These are phyloP conservation scores for rat (Rattus norvegicus) DNA, from an alignment of 2,113 vertebrate species.

Conservation along the genomic window DNA sequence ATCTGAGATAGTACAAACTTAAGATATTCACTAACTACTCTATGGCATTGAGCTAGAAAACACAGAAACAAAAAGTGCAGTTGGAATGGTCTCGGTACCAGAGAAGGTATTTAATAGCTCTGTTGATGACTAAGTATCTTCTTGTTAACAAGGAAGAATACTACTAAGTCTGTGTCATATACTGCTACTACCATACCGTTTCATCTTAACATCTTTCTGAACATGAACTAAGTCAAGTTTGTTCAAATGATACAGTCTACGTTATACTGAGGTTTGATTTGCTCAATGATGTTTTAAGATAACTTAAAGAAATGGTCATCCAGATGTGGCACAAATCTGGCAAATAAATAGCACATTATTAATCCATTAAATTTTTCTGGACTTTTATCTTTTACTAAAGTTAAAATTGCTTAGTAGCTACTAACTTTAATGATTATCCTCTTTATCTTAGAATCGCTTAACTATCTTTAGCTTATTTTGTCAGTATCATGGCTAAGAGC, in stretches of 20 bases:
- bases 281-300: slow-evolving; percentile 51
- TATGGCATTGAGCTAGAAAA: background rate
- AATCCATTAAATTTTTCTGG: slow-evolving; percentile 40
- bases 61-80: slow-evolving; percentile 13
- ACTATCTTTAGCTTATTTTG: slow-evolving; percentile 49
- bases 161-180: background rate
- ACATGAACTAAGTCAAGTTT: slow-evolving; percentile 46
- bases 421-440: slow-evolving; percentile 18
- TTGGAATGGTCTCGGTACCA: background rate
- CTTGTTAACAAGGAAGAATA: background rate
- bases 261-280: slow-evolving; percentile 24
- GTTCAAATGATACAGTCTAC: slow-evolving; percentile 42
- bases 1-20: slow-evolving; percentile 42
- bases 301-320: slow-evolving; percentile 53
- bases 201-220: slow-evolving; percentile 64
- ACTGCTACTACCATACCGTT: slow-evolving; percentile 31
- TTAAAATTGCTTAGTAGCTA: slow-evolving; percentile 54
- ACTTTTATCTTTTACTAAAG: slow-evolving; percentile 38
- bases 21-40: background rate
- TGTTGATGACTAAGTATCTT: background rate
- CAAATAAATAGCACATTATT: slow-evolving; percentile 56
- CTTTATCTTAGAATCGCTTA: slow-evolving; percentile 55
- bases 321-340: slow-evolving; percentile 57
- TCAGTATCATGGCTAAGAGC: slow-evolving; percentile 11
- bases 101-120: slow-evolving; percentile 16